phyloP scores from a whole-genome alignment of 2,113 vertebrate genomes.

The Hirundichthys speculiger region DNA sequence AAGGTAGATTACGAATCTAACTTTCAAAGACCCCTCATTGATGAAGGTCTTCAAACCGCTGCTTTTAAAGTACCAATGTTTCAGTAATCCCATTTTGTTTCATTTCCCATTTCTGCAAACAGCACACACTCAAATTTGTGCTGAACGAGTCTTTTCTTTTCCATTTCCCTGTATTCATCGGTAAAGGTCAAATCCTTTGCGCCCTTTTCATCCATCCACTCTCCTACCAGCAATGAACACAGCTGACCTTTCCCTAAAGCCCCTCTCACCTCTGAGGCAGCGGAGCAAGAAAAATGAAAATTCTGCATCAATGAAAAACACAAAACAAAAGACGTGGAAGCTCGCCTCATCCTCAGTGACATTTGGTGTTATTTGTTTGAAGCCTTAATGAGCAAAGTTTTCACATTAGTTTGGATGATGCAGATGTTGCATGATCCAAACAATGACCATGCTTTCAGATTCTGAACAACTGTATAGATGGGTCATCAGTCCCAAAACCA shows the following conservation, averaged over 20 bases:
- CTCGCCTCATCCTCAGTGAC: constrained; percentile 1
- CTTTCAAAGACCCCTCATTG: too few species aligned
- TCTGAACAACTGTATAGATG: constrained; percentile 9
- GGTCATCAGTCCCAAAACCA: constrained; percentile 26
- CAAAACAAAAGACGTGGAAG: constrained; percentile 5
- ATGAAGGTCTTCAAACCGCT: too few species aligned
- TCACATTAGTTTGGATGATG: neutral
- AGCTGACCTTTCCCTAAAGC: constrained; percentile 67
- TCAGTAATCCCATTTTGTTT: neutral
- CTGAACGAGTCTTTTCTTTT: constrained; percentile 16
- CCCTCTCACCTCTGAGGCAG: constrained; percentile 50
- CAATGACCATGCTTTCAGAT: neutral
- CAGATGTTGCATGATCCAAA: constrained; percentile 8
- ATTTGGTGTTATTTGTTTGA: constrained; percentile 15
- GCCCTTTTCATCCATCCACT: constrained; percentile 54
- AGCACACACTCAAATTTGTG: constrained; percentile 2
- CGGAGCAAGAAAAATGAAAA: constrained; percentile 24
- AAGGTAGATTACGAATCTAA: too few species aligned
- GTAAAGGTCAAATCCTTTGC: constrained; percentile 59
- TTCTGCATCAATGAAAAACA: constrained; percentile 8
- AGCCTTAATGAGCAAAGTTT: neutral
- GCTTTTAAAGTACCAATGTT: too few species aligned
- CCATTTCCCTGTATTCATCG: constrained; percentile 16
- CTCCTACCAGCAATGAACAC: constrained; percentile 43
- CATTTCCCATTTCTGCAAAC: constrained; percentile 3